These are phyloP conservation scores for Spea multiplicata DNA, from an alignment of 2,113 vertebrate genomes.

Conservation along the genomic window DNA sequence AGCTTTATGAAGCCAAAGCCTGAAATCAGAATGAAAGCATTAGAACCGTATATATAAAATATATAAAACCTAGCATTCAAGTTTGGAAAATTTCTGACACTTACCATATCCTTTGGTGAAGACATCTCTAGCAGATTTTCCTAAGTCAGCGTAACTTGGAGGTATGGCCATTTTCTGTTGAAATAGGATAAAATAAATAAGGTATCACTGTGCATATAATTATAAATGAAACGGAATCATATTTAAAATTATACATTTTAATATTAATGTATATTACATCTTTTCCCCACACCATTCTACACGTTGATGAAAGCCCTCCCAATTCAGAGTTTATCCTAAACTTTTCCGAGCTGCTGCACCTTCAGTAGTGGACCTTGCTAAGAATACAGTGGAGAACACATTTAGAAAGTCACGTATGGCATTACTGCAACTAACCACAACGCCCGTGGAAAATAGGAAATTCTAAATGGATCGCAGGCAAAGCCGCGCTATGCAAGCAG, in stretches of 20 bases:
- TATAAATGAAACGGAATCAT: neutral
- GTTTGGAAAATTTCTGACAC: conserved; percentile 36
- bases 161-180: conserved; percentile 89
- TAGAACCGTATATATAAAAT: too few relatives aligned
- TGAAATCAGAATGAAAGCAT: conserved; percentile 56
- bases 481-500: conserved; percentile 21
- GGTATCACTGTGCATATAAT: neutral
- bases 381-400: conserved; percentile 10
- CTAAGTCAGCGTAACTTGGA: conserved; percentile 88
- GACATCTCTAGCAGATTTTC: conserved; percentile 91
- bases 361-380: neutral
- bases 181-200: neutral
- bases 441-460: neutral
- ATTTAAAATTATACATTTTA: neutral
- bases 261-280: neutral
- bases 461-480: conserved; percentile 8
- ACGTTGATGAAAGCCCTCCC: neutral
- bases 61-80: too few relatives aligned
- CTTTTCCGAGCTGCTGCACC: conserved; percentile 10
- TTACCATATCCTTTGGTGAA: conserved; percentile 97
- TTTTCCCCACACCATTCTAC: neutral
- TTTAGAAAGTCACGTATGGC: conserved; percentile 27
- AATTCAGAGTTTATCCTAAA: neutral
- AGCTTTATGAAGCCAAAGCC: conserved; percentile 95
- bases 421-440: conserved; percentile 13